Conservation (phyloP, 1,140 invertebrate genomes). For the Capitella teleta region DNA sequence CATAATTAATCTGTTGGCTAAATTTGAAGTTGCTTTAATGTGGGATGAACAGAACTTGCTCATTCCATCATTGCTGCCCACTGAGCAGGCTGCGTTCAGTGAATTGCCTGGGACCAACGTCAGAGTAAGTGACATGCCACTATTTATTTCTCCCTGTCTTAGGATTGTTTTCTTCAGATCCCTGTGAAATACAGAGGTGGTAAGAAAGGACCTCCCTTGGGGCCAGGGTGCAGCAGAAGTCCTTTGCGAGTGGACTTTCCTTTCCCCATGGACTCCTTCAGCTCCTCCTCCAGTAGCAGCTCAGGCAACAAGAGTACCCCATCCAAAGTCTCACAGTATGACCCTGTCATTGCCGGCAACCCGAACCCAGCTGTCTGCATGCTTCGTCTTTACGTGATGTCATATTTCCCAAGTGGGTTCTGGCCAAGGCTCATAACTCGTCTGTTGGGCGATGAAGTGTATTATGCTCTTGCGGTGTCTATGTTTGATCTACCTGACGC, state of each 20-base stretch:
- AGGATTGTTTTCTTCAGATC: too few relatives aligned
- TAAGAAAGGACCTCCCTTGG: too few relatives aligned
- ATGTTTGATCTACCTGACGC: conserved; percentile 43
- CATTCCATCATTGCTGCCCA: conserved; percentile 82
- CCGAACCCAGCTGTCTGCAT: conserved; percentile 32
- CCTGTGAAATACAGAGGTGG: too few relatives aligned
- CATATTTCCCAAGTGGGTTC: conserved; percentile 95
- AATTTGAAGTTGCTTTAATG: conserved; percentile 95
- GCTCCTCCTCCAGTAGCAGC: too few relatives aligned
- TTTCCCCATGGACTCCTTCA: too few relatives aligned
- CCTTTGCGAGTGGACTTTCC: too few relatives aligned
- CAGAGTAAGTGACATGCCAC: not conserved
- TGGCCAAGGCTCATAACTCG: conserved; percentile 90
- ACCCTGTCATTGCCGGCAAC: too few relatives aligned
- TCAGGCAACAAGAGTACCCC: too few relatives aligned
- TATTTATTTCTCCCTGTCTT: not conserved
- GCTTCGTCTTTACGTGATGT: conserved; percentile 54
- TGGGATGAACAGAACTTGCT: conserved; percentile 85
- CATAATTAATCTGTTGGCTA: conserved; percentile 57
- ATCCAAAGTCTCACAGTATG: too few relatives aligned
- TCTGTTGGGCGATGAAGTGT: conserved; percentile 66
- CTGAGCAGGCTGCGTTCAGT: conserved; percentile 49
- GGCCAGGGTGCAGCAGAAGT: too few relatives aligned
- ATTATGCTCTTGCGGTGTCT: conserved; percentile 10
- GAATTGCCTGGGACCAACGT: not conserved